Percentiles rank a stretch among this genome's conserved stretches.
These are phyloP conservation scores for Cosmorhoe ocellata DNA, from an alignment of 2,888 invertebrate genomes.

Conservation along the genomic window DNA sequence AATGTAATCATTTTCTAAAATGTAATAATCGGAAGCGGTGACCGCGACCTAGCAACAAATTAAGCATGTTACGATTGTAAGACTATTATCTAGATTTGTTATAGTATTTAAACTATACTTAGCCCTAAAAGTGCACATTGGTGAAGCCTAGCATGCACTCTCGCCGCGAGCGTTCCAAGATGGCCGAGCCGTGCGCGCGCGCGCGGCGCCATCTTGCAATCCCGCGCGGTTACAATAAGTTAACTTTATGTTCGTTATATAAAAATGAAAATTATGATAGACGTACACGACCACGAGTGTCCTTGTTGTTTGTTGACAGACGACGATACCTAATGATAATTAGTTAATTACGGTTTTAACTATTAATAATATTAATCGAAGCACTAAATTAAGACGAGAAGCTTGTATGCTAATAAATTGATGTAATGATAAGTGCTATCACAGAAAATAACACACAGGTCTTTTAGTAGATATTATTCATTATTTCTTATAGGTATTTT, in stretches of 20 bases:
- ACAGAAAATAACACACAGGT: constrained; percentile 73
- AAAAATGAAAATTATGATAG: constrained; percentile 83
- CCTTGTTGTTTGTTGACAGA: constrained; percentile 76
- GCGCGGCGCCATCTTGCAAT: constrained; percentile 24
- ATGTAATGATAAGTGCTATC: constrained; percentile 78
- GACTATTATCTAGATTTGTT: constrained; percentile 81
- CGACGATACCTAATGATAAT: constrained; percentile 79
- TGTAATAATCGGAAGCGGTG: constrained; percentile 76
- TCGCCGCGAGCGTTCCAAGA: constrained; percentile 32
- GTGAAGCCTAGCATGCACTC: constrained; percentile 40
- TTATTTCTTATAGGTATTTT: constrained; percentile 83
- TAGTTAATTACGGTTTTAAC: constrained; percentile 84
- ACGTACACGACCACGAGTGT: constrained; percentile 73
- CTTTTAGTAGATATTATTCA: constrained; percentile 80
- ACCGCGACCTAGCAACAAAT: constrained; percentile 68
- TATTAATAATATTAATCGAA: constrained; percentile 77
- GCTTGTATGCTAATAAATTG: constrained; percentile 77
- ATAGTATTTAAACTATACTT: constrained; percentile 71
- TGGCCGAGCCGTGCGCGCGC: constrained; percentile 26
- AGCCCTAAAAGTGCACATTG: constrained; percentile 60
- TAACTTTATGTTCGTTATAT: constrained; percentile 76
- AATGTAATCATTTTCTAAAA: constrained; percentile 79
- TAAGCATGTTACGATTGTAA: constrained; percentile 78
- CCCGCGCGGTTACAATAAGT: constrained; percentile 45
- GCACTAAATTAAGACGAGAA: constrained; percentile 77